Conservation (phyloP, 2,797 vertebrate genomes). For the Tiaroga cobitis region DNA sequence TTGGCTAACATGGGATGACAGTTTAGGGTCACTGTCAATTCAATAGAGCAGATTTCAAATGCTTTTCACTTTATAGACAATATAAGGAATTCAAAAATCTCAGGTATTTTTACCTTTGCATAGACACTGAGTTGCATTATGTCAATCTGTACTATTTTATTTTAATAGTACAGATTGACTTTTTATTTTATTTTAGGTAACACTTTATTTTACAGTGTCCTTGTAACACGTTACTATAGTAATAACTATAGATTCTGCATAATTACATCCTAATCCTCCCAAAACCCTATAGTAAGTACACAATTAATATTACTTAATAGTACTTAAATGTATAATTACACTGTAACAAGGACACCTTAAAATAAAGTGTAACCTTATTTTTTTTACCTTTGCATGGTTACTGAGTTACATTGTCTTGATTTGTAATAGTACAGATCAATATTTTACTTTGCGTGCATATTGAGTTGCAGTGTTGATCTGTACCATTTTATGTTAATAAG, state of each 20-base stretch:
- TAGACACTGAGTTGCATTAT: not conserved
- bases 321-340: too few species aligned
- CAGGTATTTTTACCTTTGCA: conserved; percentile 18
- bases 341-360: too few species aligned
- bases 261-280: too few species aligned
- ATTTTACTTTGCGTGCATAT: not conserved
- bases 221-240: too few species aligned
- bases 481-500: not conserved
- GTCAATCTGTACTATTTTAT: not conserved
- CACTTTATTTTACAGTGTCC: not conserved
- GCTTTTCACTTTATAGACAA: conserved; percentile 36
- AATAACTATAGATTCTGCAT: too few species aligned
- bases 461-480: not conserved
- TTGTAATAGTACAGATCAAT: not conserved
- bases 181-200: not conserved
- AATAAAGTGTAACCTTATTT: too few species aligned
- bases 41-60: conserved; percentile 58
- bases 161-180: not conserved
- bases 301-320: too few species aligned
- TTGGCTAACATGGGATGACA: conserved; percentile 63
- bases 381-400: not conserved
- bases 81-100: not conserved
- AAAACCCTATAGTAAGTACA: too few species aligned
- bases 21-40: conserved; percentile 56
- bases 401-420: not conserved